These are phyloP conservation scores for Pelobates cultripes DNA, from an alignment of 2,797 vertebrate genomes.

Conservation along the genomic window DNA sequence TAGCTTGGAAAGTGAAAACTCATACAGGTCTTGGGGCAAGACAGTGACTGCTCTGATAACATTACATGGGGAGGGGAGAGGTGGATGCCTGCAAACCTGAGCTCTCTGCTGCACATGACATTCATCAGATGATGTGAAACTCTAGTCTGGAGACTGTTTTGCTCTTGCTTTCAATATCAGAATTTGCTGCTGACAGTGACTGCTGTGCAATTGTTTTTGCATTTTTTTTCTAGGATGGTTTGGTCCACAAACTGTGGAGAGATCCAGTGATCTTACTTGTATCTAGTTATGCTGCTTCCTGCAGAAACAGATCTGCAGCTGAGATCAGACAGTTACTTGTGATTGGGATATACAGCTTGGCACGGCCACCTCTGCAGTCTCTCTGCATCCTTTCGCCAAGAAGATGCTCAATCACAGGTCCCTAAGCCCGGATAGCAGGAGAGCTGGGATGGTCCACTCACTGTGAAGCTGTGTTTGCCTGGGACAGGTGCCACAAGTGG, in stretches of 20 bases:
- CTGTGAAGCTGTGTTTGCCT: conserved; percentile 43
- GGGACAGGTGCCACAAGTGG: conserved; percentile 57
- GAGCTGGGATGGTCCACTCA: conserved; percentile 5
- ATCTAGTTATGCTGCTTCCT: not conserved
- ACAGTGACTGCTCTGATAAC: not conserved
- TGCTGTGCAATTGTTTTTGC: not conserved
- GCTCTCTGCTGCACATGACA: conserved; percentile 10
- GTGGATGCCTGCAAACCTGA: conserved; percentile 3
- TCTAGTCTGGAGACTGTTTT: not conserved
- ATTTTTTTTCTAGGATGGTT: not conserved
- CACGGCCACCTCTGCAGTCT: conserved; percentile 33
- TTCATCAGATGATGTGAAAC: not conserved
- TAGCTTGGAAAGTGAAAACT: not conserved
- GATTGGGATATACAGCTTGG: not conserved
- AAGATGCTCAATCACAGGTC: conserved; percentile 1
- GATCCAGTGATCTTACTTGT: not conserved
- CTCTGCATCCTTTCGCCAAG: conserved; percentile 14
- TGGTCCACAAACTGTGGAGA: not conserved
- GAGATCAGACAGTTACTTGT: not conserved
- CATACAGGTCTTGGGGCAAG: conserved; percentile 3
- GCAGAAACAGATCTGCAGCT: conserved; percentile 2
- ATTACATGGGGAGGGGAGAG: conserved; percentile 4
- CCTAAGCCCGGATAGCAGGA: not conserved
- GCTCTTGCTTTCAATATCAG: not conserved
- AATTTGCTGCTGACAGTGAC: not conserved